Base-by-base conservation (phyloP, 2,113 vertebrate genomes). In the Apeltes quadracus region DNA sequence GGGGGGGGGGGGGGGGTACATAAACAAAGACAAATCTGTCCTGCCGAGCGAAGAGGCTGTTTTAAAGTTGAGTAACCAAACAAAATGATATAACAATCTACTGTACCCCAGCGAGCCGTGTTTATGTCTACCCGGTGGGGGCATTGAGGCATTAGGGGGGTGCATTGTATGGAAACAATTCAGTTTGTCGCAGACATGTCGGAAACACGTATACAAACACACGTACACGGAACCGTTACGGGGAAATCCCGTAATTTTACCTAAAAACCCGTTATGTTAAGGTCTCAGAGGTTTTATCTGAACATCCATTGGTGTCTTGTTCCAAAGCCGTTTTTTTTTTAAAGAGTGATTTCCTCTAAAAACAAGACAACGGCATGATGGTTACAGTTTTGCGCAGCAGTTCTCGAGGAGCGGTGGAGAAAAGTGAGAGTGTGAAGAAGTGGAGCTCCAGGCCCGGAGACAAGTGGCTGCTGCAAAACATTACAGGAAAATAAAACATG, bases 1-100 rank as follows among this genome's bases (percentile, higher is more conserved):
- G 62, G 38, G 8, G 70, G 2, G 15, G 16, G 18, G 22, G 44
- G 29, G 51, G 15, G 0, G 16, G 8, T 57, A 55, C 23, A 81
- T 65, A 72, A 78, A 84, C 72, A 81, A 70, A 76, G n/a, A 71
- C 51, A 54, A 53, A 50, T 59, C 29, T 69, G 58, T 71, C 62
- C 62, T 51, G 61, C 46, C 58, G 68, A 72, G 59, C 48, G 22
- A n/a, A 72, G 70, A 64, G 61, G 68, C 10, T 16, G 9, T 66
- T 76, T 71, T 22, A 55, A 79, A 48, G 22, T 1, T 1, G 5
- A 57, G 32, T 22, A 58, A 55, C 55, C 50, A 83, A 85, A 77
- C 46, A 71, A 72, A 81, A 75, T 59, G 66, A 81, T 84, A 15
- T 0, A 76, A 74, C 76, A 38, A 70, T 73, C 41, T 22, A 25